These are phyloP conservation scores for Phyllotreta cruciferae DNA, from an alignment of 2,888 invertebrate species.

Conservation along the genomic window DNA sequence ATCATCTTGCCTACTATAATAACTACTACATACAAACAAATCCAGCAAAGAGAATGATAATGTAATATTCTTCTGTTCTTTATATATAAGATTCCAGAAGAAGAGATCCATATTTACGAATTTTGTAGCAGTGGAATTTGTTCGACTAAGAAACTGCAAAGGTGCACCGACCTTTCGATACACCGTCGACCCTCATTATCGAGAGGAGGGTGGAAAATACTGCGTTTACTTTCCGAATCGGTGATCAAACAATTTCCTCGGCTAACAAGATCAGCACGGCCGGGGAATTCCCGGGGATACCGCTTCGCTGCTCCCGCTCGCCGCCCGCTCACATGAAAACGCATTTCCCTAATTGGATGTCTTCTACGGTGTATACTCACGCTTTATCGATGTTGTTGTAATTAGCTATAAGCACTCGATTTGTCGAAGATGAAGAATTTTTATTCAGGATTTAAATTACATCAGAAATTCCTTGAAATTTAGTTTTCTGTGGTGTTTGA, in stretches of 20 bases:
- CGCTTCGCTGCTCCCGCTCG: slow-evolving; percentile 17
- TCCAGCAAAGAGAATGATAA: no score
- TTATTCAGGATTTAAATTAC: background rate
- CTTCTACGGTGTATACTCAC: slow-evolving; percentile 5
- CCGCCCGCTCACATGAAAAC: slow-evolving; percentile 39
- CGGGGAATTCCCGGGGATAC: slow-evolving; percentile 42
- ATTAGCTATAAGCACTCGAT: background rate
- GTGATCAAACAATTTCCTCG: slow-evolving; percentile 62
- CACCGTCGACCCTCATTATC: background rate
- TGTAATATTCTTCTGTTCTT: no score
- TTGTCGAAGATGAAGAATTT: background rate
- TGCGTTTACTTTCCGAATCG: slow-evolving; percentile 59
- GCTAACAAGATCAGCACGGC: slow-evolving; percentile 58
- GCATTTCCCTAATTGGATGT: slow-evolving; percentile 51
- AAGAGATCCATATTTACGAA: no score
- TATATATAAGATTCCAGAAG: no score
- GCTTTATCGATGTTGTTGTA: slow-evolving; percentile 2
- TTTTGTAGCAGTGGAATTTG: no score
- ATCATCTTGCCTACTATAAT: no score
- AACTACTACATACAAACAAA: no score
- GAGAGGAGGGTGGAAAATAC: slow-evolving; percentile 52
- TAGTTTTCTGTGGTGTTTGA: no score
- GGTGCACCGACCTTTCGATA: background rate
- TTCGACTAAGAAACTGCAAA: no score
- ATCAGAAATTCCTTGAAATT: no score